Conservation (phyloP, 2,888 invertebrate species). For the Cataglyphis cursor region DNA sequence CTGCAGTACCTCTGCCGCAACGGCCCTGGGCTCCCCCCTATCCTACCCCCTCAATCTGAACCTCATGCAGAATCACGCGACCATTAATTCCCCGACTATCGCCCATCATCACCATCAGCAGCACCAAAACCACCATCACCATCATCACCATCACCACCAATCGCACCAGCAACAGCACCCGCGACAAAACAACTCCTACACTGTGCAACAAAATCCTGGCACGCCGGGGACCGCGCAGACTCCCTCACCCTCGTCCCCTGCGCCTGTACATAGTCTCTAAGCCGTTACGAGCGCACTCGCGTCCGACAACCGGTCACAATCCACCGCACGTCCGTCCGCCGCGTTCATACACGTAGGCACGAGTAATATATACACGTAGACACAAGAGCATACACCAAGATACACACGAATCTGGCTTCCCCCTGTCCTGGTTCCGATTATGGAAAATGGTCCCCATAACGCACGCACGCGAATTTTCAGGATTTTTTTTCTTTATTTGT, state of each 20-base stretch:
- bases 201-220: conserved; percentile 83
- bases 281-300: conserved; percentile 63
- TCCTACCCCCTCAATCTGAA: conserved; percentile 86
- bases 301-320: conserved; percentile 49
- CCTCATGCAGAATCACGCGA: conserved; percentile 82
- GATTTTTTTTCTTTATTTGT: conserved; percentile 81
- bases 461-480: conserved; percentile 72
- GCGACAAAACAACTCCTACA: conserved; percentile 81
- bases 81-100: conserved; percentile 69
- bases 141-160: conserved; percentile 77
- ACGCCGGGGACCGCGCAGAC: conserved; percentile 84
- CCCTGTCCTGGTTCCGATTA: conserved; percentile 43
- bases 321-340: conserved; percentile 53
- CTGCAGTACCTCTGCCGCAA: conserved; percentile 84
- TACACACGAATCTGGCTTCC: conserved; percentile 46
- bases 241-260: conserved; percentile 85
- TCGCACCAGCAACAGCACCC: conserved; percentile 81
- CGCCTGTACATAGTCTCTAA: conserved; percentile 87
- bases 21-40: conserved; percentile 86
- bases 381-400: conserved; percentile 37
- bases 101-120: conserved; percentile 78
- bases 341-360: conserved; percentile 50
- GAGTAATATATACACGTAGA: conserved; percentile 39
- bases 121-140: conserved; percentile 77
- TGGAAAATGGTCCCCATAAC: conserved; percentile 45